Conservation (phyloP, 2,888 invertebrate species). For the Embidobia sp. region DNA sequence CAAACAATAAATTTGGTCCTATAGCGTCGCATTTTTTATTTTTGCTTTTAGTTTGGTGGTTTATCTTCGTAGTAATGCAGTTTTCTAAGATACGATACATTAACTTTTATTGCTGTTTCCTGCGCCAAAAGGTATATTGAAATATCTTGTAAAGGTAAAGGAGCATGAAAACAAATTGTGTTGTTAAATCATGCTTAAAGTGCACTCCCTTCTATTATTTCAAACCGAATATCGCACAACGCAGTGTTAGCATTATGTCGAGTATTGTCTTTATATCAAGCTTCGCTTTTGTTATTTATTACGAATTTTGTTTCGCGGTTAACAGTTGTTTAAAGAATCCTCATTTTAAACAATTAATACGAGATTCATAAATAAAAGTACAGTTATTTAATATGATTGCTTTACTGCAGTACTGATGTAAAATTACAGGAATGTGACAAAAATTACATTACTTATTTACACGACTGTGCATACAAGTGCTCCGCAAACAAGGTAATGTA, state of each 20-base stretch:
- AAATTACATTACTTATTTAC: slow-evolving; percentile 76
- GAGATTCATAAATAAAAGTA: not conserved
- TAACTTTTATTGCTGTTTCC: slow-evolving; percentile 42
- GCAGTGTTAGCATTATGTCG: too few species aligned
- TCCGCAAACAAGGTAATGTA: slow-evolving; percentile 80
- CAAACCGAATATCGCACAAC: too few species aligned
- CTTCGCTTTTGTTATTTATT: too few species aligned
- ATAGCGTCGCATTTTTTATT: too few species aligned
- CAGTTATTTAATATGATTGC: slow-evolving; percentile 27
- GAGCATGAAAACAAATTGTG: slow-evolving; percentile 16
- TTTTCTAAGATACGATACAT: slow-evolving; percentile 34
- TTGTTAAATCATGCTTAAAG: too few species aligned
- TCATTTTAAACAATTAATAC: not conserved
- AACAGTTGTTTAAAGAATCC: too few species aligned
- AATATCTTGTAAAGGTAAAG: not conserved
- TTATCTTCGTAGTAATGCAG: slow-evolving; percentile 11
- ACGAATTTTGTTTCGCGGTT: too few species aligned
- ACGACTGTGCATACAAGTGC: slow-evolving; percentile 76
- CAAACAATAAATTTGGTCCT: too few species aligned
- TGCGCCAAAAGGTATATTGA: slow-evolving; percentile 8
- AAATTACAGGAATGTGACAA: slow-evolving; percentile 71
- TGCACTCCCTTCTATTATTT: too few species aligned
- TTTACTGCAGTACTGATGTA: slow-evolving; percentile 32
- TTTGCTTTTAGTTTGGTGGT: slow-evolving; percentile 14
- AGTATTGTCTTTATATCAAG: too few species aligned